Evolutionary conservation across 1,140 invertebrate species (phyloP).

Genomic region (Sycophaga agraensis): DNA sequence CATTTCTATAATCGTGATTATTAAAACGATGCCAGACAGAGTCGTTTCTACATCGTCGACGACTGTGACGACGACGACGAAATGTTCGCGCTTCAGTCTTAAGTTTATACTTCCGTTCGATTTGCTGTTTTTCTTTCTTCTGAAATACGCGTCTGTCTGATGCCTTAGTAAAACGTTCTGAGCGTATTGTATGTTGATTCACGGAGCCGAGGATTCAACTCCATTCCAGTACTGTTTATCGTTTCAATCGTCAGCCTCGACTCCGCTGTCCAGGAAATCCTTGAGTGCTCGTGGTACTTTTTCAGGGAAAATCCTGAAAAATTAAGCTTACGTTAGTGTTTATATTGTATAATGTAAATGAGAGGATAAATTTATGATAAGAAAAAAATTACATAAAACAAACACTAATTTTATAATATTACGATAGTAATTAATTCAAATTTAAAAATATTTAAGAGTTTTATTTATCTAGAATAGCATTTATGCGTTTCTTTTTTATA

Average conservation of each 20-base stretch:
- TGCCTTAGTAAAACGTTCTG: neutral
- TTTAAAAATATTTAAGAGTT: no score
- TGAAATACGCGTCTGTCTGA: neutral
- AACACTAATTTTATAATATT: no score
- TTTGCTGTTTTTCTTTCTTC: neutral
- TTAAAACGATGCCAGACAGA: neutral
- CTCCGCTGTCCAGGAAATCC: slow-evolving; percentile 59
- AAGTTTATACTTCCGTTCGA: neutral
- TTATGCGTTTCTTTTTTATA: no score
- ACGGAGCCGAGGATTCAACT: neutral
- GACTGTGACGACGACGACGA: no score
- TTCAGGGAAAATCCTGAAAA: slow-evolving; percentile 54
- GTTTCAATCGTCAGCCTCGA: slow-evolving; percentile 54
- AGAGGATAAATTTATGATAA: no score
- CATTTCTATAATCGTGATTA: neutral
- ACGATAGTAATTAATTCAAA: no score
- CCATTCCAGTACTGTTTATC: neutral
- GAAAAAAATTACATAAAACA: no score
- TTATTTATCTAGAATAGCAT: no score
- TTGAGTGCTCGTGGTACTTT: slow-evolving; percentile 47
- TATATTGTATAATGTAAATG: no score
- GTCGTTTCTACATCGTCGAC: neutral
- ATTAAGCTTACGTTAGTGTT: no score
- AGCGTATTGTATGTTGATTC: neutral
- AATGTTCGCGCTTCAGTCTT: slow-evolving; percentile 6